A percentile compares a stretch with the other conserved stretches of the same genome.
These are phyloP conservation scores for Calliopsis andreniformis DNA, from an alignment of 1,140 invertebrate genomes.

Conservation along the genomic window DNA sequence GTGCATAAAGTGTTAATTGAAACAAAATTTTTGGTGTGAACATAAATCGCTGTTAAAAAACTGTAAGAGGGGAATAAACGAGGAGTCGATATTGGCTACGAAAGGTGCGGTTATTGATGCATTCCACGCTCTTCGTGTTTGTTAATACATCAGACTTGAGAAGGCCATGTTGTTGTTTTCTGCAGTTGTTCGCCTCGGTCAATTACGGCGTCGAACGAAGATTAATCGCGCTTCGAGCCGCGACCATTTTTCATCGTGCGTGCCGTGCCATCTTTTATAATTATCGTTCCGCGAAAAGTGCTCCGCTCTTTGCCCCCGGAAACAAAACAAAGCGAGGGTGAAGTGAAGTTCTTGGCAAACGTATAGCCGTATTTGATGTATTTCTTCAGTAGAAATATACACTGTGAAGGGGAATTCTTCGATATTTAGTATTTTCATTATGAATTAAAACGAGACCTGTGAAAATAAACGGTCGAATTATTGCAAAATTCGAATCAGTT, in stretches of 20 bases:
- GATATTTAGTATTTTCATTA: too few species aligned
- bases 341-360: neutral
- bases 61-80: too few species aligned
- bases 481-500: too few species aligned
- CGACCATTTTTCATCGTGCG: conserved; percentile 16
- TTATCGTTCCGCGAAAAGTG: conserved; percentile 1
- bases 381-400: too few species aligned
- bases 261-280: conserved; percentile 11
- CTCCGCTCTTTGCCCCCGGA: too few species aligned
- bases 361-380: neutral
- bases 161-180: conserved; percentile 9
- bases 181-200: conserved; percentile 17
- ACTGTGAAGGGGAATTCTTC: too few species aligned
- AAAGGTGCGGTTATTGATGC: conserved; percentile 14
- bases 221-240: conserved; percentile 2
- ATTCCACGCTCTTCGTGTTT: neutral
- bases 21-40: too few species aligned
- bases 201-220: conserved; percentile 37
- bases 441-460: too few species aligned
- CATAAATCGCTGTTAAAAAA: too few species aligned
- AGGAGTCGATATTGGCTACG: too few species aligned
- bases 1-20: too few species aligned
- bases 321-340: neutral
- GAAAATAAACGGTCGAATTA: too few species aligned
- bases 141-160: conserved; percentile 31